Conservation (phyloP, 2,888 invertebrate species). For the Hypomecis atomaria region DNA sequence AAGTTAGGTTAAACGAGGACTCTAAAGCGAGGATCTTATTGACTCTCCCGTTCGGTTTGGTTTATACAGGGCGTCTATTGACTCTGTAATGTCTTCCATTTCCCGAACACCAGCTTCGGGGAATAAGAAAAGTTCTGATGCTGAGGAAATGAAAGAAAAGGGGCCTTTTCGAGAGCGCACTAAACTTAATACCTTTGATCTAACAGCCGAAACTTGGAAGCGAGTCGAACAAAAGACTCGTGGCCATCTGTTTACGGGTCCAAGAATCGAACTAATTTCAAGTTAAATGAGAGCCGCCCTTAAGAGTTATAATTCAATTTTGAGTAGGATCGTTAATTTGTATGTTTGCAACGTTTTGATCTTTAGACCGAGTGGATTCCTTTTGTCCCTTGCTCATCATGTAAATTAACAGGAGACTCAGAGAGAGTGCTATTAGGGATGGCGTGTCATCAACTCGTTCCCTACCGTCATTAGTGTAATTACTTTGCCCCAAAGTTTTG, state of each 20-base stretch:
- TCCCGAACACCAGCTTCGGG: conserved; percentile 76
- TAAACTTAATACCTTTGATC: conserved; percentile 81
- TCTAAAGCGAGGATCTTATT: conserved; percentile 73
- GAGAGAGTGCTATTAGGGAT: conserved; percentile 42
- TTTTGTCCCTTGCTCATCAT: conserved; percentile 42
- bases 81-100: conserved; percentile 81
- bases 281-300: conserved; percentile 77
- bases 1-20: conserved; percentile 70
- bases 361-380: conserved; percentile 42
- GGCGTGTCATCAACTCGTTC: conserved; percentile 48
- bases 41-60: conserved; percentile 68
- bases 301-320: conserved; percentile 73
- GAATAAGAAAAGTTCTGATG: conserved; percentile 80
- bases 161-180: conserved; percentile 69
- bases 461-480: conserved; percentile 68
- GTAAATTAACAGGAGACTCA: conserved; percentile 43
- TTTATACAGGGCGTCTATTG: conserved; percentile 74
- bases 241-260: conserved; percentile 71
- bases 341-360: conserved; percentile 45
- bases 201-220: conserved; percentile 74
- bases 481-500: conserved; percentile 54
- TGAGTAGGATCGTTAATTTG: conserved; percentile 55
- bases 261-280: conserved; percentile 71
- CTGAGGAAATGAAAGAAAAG: conserved; percentile 73
- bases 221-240: conserved; percentile 74